Evolutionary conservation across 2,797 vertebrate species (phyloP).

Genomic region (Vipera latastei): DNA sequence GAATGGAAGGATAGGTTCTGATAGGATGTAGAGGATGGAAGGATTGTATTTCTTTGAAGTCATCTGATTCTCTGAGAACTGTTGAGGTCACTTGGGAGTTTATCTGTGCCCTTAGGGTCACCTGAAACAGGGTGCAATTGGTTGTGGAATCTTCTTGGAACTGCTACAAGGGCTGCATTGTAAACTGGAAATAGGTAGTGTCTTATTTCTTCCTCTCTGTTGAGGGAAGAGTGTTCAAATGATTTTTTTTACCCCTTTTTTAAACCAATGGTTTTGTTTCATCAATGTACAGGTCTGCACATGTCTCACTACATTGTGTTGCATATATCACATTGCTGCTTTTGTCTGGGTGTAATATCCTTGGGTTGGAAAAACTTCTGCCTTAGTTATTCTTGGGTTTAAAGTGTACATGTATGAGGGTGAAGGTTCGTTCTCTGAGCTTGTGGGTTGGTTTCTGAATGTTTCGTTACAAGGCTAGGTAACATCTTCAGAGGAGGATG

Average conservation of each 20-base stretch:
- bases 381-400: background rate
- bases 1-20: background rate
- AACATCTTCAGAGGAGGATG: too few species aligned
- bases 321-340: background rate
- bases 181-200: background rate
- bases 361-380: background rate
- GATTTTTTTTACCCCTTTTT: too few species aligned
- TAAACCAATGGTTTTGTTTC: background rate
- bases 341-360: background rate
- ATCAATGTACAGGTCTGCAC: background rate
- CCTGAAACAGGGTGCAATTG: background rate
- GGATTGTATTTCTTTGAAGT: background rate
- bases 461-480: too few species aligned
- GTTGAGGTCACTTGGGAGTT: background rate
- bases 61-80: background rate
- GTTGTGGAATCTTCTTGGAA: background rate
- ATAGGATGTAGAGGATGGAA: background rate
- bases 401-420: background rate
- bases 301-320: background rate
- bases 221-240: background rate
- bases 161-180: background rate
- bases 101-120: background rate
- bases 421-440: too few species aligned
- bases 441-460: too few species aligned
- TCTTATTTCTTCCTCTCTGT: background rate